phyloP scores from a whole-genome alignment of 2,113 vertebrate species.

The Menura novaehollandiae region DNA sequence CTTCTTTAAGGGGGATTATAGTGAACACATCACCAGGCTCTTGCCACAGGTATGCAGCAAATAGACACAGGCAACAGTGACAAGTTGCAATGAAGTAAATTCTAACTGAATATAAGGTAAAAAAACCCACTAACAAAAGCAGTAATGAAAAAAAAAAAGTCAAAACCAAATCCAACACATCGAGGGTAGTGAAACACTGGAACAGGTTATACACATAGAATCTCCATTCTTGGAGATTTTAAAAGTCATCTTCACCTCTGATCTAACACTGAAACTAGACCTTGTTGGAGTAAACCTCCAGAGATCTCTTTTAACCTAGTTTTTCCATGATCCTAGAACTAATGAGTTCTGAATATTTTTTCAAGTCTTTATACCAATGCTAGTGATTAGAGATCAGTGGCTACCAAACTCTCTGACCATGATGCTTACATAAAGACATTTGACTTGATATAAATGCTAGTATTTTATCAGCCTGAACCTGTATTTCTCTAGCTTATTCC shows the following conservation, averaged over 20 bases:
- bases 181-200: background rate
- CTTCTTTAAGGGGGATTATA: background rate
- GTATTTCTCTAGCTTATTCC: background rate
- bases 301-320: background rate
- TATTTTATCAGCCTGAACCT: background rate
- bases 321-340: background rate
- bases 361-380: background rate
- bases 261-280: background rate
- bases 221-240: background rate
- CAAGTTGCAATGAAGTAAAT: background rate
- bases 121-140: background rate
- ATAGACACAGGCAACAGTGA: background rate
- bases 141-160: background rate
- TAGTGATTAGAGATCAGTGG: background rate
- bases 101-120: background rate
- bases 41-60: background rate
- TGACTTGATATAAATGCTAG: background rate
- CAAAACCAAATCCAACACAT: background rate
- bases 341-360: background rate
- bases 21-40: background rate
- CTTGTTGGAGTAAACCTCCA: background rate
- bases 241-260: background rate
- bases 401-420: background rate
- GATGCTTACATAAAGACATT: background rate
- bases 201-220: background rate